Evolutionary conservation across 2,888 invertebrate species (phyloP).

Genomic region (Tipula helvola): DNA sequence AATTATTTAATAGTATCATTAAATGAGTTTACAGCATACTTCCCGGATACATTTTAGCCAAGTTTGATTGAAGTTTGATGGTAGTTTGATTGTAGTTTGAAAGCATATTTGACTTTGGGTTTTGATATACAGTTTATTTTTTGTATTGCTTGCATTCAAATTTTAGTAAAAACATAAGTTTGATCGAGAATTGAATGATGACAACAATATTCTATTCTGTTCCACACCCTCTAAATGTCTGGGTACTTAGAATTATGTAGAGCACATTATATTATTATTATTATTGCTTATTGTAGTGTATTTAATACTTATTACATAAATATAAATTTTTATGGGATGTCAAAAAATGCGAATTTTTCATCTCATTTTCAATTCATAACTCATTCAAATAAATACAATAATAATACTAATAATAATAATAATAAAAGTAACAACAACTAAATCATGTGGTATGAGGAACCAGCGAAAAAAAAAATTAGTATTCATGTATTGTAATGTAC

Average conservation of each 20-base stretch:
- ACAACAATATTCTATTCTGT: too few species aligned
- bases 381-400: neutral
- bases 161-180: too few species aligned
- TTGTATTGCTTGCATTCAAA: too few species aligned
- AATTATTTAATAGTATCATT: neutral
- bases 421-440: neutral
- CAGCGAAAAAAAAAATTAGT: neutral
- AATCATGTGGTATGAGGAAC: neutral
- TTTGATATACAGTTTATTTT: too few species aligned
- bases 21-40: neutral
- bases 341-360: neutral
- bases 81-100: neutral
- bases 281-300: neutral
- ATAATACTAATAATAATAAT: neutral
- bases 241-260: neutral
- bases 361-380: conserved; percentile 4
- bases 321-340: neutral
- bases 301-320: neutral
- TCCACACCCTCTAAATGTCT: too few species aligned
- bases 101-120: neutral
- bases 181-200: too few species aligned
- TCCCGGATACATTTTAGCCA: neutral
- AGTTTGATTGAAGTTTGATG: neutral
- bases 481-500: neutral
- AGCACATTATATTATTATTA: neutral